Percentiles rank a stretch among this genome's conserved stretches.
These are phyloP conservation scores for Yasuhikotakia modesta DNA, from an alignment of 2,797 vertebrate species.

Conservation along the genomic window DNA sequence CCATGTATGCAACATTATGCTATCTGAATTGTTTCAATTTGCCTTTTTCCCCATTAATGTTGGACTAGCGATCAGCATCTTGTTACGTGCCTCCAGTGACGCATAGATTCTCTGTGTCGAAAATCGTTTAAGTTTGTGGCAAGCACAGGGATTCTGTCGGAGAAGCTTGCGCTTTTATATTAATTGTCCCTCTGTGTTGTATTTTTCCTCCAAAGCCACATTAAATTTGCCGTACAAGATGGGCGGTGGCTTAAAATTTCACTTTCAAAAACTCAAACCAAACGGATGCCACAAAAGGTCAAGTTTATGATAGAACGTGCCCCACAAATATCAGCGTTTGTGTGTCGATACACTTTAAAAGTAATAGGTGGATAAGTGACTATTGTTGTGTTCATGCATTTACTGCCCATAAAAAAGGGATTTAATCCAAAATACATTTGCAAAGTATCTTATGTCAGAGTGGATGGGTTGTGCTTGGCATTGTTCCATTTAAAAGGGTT, in stretches of 20 bases:
- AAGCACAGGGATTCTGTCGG: conserved; percentile 37
- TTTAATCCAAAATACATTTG: background rate
- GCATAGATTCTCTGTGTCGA: conserved; percentile 49
- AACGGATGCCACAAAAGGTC: conserved; percentile 27
- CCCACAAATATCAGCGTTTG: conserved; percentile 72
- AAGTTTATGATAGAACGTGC: conserved; percentile 53
- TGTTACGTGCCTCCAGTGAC: conserved; percentile 57
- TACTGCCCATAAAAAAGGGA: background rate
- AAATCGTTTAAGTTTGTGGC: conserved; percentile 33
- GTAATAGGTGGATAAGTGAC: conserved; percentile 49
- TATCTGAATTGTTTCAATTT: conserved; percentile 51
- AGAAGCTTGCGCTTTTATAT: conserved; percentile 40
- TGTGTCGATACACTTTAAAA: conserved; percentile 64
- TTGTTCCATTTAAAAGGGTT: conserved; percentile 64
- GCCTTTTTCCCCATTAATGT: conserved; percentile 50
- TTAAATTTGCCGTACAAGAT: background rate
- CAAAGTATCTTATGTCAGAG: background rate
- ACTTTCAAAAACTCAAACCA: background rate
- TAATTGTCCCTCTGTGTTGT: conserved; percentile 28
- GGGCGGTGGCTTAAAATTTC: background rate
- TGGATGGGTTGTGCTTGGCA: conserved; percentile 13
- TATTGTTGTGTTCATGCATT: background rate
- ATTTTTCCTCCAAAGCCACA: background rate
- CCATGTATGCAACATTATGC: conserved; percentile 56
- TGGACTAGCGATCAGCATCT: conserved; percentile 51